Evolutionary conservation across 2,113 vertebrate genomes (phyloP), one percentile per base, ranked within the genome.

Genomic region (Scalopus aquaticus): DNA sequence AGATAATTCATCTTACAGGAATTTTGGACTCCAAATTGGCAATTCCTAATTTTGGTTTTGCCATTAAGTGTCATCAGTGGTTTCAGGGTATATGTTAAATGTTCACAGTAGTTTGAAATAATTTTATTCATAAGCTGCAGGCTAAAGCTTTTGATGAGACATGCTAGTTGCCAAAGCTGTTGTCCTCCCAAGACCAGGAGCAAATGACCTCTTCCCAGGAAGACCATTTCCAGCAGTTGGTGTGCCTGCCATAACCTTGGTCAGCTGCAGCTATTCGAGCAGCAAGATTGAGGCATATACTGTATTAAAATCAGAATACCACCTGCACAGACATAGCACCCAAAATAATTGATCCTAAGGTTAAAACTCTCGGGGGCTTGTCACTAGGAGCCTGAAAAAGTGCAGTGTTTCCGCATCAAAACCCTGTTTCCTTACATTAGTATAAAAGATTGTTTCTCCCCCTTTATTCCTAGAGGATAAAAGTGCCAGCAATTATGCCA

Each of bases 21-120:
- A 13, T 0, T 20, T 30, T 15, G 2, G 2, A 5, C 5, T 12
- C 51, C 44, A 9, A 2, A 32, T 37, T 4, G 20, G 39, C 26
- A 9, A 10, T 9, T n/a, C 12, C 35, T 35, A 3, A 26, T 3
- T 11, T 46, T 37, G 69, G n/a, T 19, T 51, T 88, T 46, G 62
- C 46, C 42, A 42, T 28, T 39, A 6, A 5, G 11, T 46, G 26
- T 49, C 12, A 39, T 11, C 30, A 16, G 1, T 19, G 51, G 22
- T 20, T 37, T 80, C 58, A 15, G 30, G 51, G 26, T 30, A 11
- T 35, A 15, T 28, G 51, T 32, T 30, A 74, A 49, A 32, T 15
- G 28, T 19, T 37, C 24, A 35, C 15, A 42, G 64, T 37, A 3
- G 44, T 11, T 87, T 62, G 65, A 69, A 79, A 13, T n/a, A 56